Evolutionary conservation across 2,113 vertebrate genomes (phyloP).

Genomic region (Sinocyclocheilus grahami): DNA sequence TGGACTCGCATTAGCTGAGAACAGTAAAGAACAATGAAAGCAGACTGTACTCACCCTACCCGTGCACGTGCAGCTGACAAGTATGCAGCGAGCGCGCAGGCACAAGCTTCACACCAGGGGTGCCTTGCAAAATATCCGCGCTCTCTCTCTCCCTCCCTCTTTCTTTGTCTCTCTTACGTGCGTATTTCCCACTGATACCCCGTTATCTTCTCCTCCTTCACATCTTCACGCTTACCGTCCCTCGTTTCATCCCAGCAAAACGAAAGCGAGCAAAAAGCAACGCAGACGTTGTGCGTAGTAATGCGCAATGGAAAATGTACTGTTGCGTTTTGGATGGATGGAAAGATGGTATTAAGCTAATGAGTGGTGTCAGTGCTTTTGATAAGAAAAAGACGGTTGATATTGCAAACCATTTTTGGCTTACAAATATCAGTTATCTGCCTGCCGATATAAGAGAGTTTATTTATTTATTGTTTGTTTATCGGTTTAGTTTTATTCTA

Average conservation of each 20-base stretch:
- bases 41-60: slow-evolving; percentile 43
- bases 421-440: neutral
- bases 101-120: slow-evolving; percentile 36
- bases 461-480: no score
- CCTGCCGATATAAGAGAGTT: no score
- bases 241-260: slow-evolving; percentile 27
- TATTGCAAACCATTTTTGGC: neutral
- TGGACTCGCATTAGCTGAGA: neutral
- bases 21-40: slow-evolving; percentile 9
- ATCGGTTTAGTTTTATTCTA: no score
- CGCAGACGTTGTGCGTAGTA: neutral
- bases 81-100: slow-evolving; percentile 4
- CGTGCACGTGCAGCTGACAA: slow-evolving; percentile 34
- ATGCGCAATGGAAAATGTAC: neutral
- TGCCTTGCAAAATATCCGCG: slow-evolving; percentile 7
- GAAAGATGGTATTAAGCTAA: neutral
- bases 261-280: neutral
- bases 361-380: neutral
- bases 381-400: neutral
- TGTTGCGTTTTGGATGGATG: neutral
- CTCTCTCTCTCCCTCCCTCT: slow-evolving; percentile 23
- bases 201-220: slow-evolving; percentile 20
- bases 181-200: slow-evolving; percentile 43
- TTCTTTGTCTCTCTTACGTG: slow-evolving; percentile 32
- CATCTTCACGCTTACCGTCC: slow-evolving; percentile 25